These are phyloP conservation scores for Drosophila yakuba DNA, from an alignment of 1,140 invertebrate species.

Conservation along the genomic window DNA sequence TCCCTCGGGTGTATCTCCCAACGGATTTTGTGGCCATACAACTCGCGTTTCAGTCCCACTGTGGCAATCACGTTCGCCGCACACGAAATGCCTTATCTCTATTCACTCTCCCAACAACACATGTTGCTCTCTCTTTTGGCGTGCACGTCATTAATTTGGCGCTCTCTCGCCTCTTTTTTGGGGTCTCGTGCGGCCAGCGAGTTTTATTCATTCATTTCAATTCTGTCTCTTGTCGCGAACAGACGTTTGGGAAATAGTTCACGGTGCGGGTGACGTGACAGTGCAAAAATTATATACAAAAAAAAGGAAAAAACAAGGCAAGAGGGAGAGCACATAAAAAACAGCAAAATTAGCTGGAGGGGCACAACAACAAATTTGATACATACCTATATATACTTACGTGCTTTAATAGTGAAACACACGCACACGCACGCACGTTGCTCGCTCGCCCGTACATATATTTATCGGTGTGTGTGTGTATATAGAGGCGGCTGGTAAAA, in stretches of 20 bases:
- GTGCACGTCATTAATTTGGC: slow-evolving; percentile 24
- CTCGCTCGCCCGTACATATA: slow-evolving; percentile 15
- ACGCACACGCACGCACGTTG: slow-evolving; percentile 38
- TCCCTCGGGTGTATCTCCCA: not conserved
- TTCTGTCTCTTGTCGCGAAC: slow-evolving; percentile 67
- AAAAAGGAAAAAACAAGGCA: slow-evolving; percentile 32
- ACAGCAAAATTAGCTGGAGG: slow-evolving; percentile 55
- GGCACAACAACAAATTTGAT: slow-evolving; percentile 71
- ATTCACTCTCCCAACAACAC: slow-evolving; percentile 33
- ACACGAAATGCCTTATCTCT: slow-evolving; percentile 56
- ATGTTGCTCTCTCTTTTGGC: slow-evolving; percentile 27
- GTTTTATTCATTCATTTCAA: slow-evolving; percentile 76
- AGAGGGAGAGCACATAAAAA: slow-evolving; percentile 33
- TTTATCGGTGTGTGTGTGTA: slow-evolving; percentile 45
- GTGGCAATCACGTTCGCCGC: slow-evolving; percentile 74
- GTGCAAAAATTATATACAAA: slow-evolving; percentile 45
- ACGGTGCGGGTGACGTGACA: slow-evolving; percentile 67
- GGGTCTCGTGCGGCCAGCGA: slow-evolving; percentile 63
- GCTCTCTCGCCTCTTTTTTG: slow-evolving; percentile 55
- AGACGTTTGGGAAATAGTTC: slow-evolving; percentile 34
- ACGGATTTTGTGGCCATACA: slow-evolving; percentile 4
- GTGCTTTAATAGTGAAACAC: slow-evolving; percentile 64
- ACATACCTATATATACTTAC: slow-evolving; percentile 19
- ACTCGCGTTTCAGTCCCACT: slow-evolving; percentile 32
- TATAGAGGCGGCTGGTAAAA: slow-evolving; percentile 69